These are phyloP conservation scores for Lagodon rhomboides DNA, from an alignment of 2,797 vertebrate species.

Conservation along the genomic window DNA sequence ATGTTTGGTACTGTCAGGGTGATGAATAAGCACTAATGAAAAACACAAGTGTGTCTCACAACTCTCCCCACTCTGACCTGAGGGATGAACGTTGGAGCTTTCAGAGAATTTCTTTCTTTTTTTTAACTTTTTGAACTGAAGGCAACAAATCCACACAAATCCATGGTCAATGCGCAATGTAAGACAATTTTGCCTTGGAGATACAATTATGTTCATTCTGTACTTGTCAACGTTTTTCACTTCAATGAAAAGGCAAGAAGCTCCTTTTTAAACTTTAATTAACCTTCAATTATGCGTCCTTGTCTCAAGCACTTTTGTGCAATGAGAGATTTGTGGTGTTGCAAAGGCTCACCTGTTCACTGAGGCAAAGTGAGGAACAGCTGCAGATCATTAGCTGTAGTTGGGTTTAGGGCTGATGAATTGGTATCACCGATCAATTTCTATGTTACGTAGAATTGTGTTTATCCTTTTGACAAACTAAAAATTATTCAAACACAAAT, in stretches of 20 bases:
- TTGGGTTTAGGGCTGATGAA: background rate
- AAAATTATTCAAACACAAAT: background rate
- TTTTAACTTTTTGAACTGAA: conserved; percentile 46
- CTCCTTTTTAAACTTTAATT: conserved; percentile 75
- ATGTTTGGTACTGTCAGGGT: conserved; percentile 65
- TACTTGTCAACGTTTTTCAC: conserved; percentile 53
- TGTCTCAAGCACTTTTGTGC: conserved; percentile 39
- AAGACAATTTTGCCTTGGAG: conserved; percentile 58
- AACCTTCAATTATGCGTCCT: conserved; percentile 53
- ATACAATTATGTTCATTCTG: conserved; percentile 75
- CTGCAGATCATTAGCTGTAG: background rate
- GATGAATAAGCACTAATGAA: conserved; percentile 68
- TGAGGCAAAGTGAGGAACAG: background rate
- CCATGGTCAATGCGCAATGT: conserved; percentile 42
- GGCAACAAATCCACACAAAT: conserved; percentile 47
- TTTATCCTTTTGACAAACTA: background rate
- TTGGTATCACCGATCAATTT: background rate
- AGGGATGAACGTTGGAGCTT: conserved; percentile 53
- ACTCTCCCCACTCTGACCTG: conserved; percentile 39
- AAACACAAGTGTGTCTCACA: conserved; percentile 53
- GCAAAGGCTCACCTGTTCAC: background rate
- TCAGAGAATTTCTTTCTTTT: conserved; percentile 27
- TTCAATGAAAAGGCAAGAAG: conserved; percentile 70
- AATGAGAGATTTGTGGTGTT: conserved; percentile 30
- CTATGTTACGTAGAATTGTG: background rate